Base-by-base conservation (phyloP, 2,113 vertebrate genomes). In the Macquaria ambigua region DNA sequence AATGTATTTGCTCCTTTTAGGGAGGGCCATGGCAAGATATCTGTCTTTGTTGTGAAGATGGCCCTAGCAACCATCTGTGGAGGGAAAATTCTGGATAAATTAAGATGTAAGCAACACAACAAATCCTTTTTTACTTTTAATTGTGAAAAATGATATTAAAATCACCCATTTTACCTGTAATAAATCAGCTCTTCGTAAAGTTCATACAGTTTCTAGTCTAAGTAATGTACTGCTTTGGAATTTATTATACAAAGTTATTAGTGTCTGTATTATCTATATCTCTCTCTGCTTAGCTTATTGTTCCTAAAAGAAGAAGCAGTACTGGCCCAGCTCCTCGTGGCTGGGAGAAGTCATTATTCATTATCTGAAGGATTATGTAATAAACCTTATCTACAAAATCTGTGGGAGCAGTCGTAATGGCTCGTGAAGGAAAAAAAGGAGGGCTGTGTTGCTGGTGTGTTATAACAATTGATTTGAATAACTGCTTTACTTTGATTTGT, bases 1-100 rank as follows among this genome's bases (percentile, higher is more conserved):
- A 74, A 48, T 75, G 0, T 25, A n/a, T 86, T 87, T 95, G 31
- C 53, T 87, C 93, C 3, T 92, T 90, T 95, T 93, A 99, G 98
- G 95, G 98, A 99, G 93, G 96, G 98, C 91, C 97, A 97, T 72
- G 98, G 98, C 86, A 99, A 98, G 94, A 96, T 98, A 75, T 97
- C 97, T 0, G 97, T 98, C 87, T 99, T 99, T 96, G 97, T 97
- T 87, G 96, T 97, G 93, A 99, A 99, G 96, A 97, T 97, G 96
- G 96, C 97, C 76, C 94, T 99, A 85, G 98, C 97, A 74, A 97
- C 98, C 6, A 95, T 99, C 87, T 99, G 98, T 92, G 98, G 98
- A 91, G 98, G 98, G 83, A 99, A 99, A 93, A 98, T 99, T 93
- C 96, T 98, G 96, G 98, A 99, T 95, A 99, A 99, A 95, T 96